Base-by-base conservation (phyloP, 2,888 invertebrate genomes). In the Venustoraphidia nigricollis region DNA sequence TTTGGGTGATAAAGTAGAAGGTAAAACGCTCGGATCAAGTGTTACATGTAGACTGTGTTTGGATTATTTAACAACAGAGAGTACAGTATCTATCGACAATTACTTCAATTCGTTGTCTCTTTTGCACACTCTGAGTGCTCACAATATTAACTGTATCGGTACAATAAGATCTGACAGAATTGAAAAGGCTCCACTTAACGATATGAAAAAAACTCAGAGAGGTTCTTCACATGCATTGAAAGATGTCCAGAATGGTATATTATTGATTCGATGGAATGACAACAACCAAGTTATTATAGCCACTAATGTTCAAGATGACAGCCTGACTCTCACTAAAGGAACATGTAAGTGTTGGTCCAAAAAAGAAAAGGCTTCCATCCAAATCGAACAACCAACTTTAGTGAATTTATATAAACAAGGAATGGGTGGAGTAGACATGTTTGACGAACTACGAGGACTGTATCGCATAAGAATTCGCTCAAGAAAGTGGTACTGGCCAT, bases 401-500 rank as follows among this genome's bases (percentile, higher is more conserved):
- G 47, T 53, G 9, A 36, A 49, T 44, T 3, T 46, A 3, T 56
- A 55, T 39, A 56, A 56, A 41, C 45, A 56, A 39, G 53, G 55
- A 42, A 54, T 52, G 55, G 53, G 53, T 14, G 54, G 53, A 11
- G 50, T 52, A 6, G 52, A 54, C 47, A 45, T 51, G 9, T 54
- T 55, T 44, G 53, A 55, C 37, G 42, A 54, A 52, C 41, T 51
- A 45, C 41, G 49, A 9, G 51, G 50, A 2, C 42, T 49, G 9
- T 53, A 52, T 41, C 38, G 54, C 43, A 41, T 38, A 34, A 48
- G 47, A 44, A 52, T 53, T 10, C 47, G 54, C 39, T 51, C 50
- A 10, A 53, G 48, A 36, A 54, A 53, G 52, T 55, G 55, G 55
- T 54, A 53, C 45, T 53, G 53, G 54, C 53, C 52, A 9, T 45